Evolutionary conservation across 2,797 vertebrate species (phyloP), one percentile per base, ranked within the genome.

Genomic region (Lepilemur septentrionalis): DNA sequence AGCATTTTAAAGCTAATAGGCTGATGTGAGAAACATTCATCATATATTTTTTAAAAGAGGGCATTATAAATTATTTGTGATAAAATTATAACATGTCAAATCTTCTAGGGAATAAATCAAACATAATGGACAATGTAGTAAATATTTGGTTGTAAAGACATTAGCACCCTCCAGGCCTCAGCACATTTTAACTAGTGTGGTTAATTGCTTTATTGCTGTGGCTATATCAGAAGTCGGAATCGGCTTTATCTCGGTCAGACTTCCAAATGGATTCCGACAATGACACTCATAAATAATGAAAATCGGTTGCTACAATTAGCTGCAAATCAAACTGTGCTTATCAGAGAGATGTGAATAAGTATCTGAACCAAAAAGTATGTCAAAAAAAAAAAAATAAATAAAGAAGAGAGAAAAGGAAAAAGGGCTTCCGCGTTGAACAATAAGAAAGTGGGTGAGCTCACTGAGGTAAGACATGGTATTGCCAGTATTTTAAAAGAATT

Each of bases 261-360:
- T 97, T 93, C 91, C 89, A 98, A 98, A 98, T 97, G 82, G 96
- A 97, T 97, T 98, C 96, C 95, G 97, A 98, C 97, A 98, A 97
- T 73, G 92, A 98, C 95, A 97, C 94, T 91, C 95, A 98, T 97
- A 98, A 98, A 98, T 98, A 98, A 98, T 97, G 97, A 97, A 98
- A 98, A 98, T 94, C 82, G 89, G 93, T 97, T 97, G 95, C 93
- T 98, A 96, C 96, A 97, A 98, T 98, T 98, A 99, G 98, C 93
- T 95, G 94, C 94, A 97, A 98, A 98, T 98, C 97, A 98, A 98
- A 98, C 75, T 93, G 70, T 86, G 94, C 94, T 98, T 98, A 97
- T 97, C 97, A 97, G 48, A 79, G 94, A 97, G 88, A 90, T 93
- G 30, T 91, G 83, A 98, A 91, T 94, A 97, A 90, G 91, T 61